Percentiles rank a stretch among this genome's conserved stretches.
These are phyloP conservation scores for Pteropus alecto DNA, from an alignment of 2,113 vertebrate species.

Conservation along the genomic window DNA sequence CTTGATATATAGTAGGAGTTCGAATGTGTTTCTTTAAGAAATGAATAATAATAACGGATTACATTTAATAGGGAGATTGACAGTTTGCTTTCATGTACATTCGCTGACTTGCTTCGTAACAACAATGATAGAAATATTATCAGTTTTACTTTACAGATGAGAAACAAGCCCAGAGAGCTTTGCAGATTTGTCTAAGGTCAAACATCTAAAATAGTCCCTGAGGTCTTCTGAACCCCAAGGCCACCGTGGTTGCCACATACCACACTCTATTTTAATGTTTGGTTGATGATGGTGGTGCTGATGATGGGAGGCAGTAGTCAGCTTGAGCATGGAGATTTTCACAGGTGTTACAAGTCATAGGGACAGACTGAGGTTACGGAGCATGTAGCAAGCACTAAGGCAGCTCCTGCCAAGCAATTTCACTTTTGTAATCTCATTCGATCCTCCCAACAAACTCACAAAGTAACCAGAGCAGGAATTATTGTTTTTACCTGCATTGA, in stretches of 20 bases:
- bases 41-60: background rate
- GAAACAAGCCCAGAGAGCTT: background rate
- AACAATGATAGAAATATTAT: background rate
- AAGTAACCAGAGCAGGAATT: background rate
- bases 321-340: background rate
- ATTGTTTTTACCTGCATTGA: background rate
- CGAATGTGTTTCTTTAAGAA: background rate
- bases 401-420: background rate
- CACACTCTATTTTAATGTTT: background rate
- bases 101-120: background rate
- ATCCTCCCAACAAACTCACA: background rate
- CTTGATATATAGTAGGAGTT: background rate
- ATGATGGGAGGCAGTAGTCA: background rate
- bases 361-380: background rate
- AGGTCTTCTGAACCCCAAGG: background rate
- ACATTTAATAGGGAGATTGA: background rate
- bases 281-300: background rate
- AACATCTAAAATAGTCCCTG: background rate
- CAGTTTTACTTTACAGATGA: background rate
- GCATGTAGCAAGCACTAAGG: background rate
- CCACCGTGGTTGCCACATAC: background rate
- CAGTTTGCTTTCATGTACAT: background rate
- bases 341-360: background rate
- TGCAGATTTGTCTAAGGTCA: background rate
- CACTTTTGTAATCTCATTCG: background rate